Conservation (phyloP, 2,888 invertebrate genomes). For the Hirtodrosophila cameraria region DNA sequence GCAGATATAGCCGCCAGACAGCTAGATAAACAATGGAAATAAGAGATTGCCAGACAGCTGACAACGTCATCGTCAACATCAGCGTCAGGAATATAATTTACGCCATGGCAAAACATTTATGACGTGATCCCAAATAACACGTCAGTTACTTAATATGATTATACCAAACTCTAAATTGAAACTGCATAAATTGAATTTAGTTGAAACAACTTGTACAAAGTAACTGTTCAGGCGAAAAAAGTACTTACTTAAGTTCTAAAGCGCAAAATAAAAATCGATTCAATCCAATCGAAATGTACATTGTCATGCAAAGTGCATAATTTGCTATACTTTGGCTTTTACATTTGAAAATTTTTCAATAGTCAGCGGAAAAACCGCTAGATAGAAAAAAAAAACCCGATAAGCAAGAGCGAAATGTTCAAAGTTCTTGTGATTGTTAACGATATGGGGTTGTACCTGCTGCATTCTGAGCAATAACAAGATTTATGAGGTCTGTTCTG, state of each 20-base stretch:
- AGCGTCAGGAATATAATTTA: conserved; percentile 44
- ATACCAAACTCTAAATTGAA: conserved; percentile 4
- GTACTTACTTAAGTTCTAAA: conserved; percentile 10
- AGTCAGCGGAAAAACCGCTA: background rate
- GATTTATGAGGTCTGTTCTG: no score
- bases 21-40: conserved; percentile 38
- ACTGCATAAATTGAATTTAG: conserved; percentile 6
- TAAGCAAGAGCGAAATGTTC: no score
- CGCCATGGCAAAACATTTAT: conserved; percentile 39
- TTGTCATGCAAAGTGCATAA: conserved; percentile 39
- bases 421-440: no score
- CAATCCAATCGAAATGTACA: conserved; percentile 30
- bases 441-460: no score
- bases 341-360: background rate
- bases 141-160: conserved; percentile 16
- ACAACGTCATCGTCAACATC: conserved; percentile 54
- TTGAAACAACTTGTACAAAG: background rate
- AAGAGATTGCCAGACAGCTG: conserved; percentile 51
- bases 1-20: conserved; percentile 28
- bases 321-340: conserved; percentile 23
- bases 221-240: background rate
- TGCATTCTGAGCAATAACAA: no score
- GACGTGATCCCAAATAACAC: conserved; percentile 41
- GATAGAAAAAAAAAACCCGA: background rate
- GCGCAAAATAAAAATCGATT: conserved; percentile 34